Base-by-base conservation (phyloP, 1,140 invertebrate genomes). In the Diabrotica virgifera region DNA sequence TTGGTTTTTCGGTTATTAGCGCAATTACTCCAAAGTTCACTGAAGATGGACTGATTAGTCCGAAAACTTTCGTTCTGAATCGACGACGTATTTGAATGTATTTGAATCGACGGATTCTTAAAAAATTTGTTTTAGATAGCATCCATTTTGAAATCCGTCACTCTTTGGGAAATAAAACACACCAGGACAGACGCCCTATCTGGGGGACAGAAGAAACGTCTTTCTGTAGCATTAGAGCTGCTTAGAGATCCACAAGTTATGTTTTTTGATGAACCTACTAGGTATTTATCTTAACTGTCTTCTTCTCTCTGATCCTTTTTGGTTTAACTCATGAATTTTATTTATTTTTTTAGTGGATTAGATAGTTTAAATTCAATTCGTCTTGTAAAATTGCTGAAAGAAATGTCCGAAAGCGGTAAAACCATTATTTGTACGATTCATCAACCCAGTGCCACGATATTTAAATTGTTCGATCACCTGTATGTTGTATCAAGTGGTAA, bases 231-330 rank as follows among this genome's bases (percentile, higher is more conserved):
- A n/a, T 80, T 95, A 46, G 90, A 92, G 77, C 76, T 92, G 64
- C 82, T 96, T 56, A 93, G 90, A 74, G 94, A 96, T 80, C 94
- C 94, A 6, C 92, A 93, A 5, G 84, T 96, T 8, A 88, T 97
- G 83, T 95, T 96, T 80, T 89, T 96, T 71, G 95, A 97, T 78
- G 95, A 97, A 78, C 94, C 94, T 51, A 97, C 94, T 5, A 95
- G 91, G 93, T 95, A 60, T 4, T 24, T 24, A 24, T n/a, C n/a
- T n/a, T n/a, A n/a, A n/a, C n/a, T n/a, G n/a, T n/a, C n/a, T n/a
- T n/a, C n/a, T n/a, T n/a, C n/a, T n/a, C n/a, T n/a, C n/a, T n/a
- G n/a, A n/a, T n/a, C n/a, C 24, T 4, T 4, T 4, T 24, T 24
- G 24, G 24, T 24, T 24, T 24, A 24, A 24, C 24, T 24, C 4